phyloP scores from a whole-genome alignment of 1,140 invertebrate species.

The Drosophila truncata region DNA sequence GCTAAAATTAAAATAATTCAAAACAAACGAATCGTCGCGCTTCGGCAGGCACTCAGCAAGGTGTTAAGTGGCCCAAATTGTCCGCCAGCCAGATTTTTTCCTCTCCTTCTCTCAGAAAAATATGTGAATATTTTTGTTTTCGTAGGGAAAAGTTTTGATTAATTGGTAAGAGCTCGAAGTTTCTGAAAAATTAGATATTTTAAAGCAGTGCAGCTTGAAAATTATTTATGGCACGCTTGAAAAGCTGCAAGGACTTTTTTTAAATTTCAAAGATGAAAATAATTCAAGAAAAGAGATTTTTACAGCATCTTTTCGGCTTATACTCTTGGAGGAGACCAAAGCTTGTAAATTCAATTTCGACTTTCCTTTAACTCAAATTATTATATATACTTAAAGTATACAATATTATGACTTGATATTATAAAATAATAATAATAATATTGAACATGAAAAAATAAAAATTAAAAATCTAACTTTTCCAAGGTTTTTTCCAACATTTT shows the following conservation, averaged over 20 bases:
- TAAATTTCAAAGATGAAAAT: too few relatives aligned
- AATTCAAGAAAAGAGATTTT: background rate
- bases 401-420: too few relatives aligned
- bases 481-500: too few relatives aligned
- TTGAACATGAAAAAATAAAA: too few relatives aligned
- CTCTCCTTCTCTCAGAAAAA: background rate
- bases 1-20: slow-evolving; percentile 72
- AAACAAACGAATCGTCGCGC: slow-evolving; percentile 73
- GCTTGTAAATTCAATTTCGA: background rate
- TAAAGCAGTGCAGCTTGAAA: background rate
- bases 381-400: too few relatives aligned
- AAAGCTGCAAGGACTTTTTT: background rate
- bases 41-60: slow-evolving; percentile 69
- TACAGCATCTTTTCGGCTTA: background rate
- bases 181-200: background rate
- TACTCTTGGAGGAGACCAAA: background rate
- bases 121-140: background rate
- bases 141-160: slow-evolving; percentile 14
- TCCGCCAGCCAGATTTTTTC: slow-evolving; percentile 19
- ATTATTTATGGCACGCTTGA: background rate
- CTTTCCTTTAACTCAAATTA: too few relatives aligned
- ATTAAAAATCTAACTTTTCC: too few relatives aligned
- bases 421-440: too few relatives aligned
- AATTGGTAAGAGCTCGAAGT: slow-evolving; percentile 2
- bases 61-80: slow-evolving; percentile 78